Percentiles rank a stretch among this genome's conserved stretches.
These are phyloP conservation scores for Sweltsa coloradensis DNA, from an alignment of 1,140 invertebrate species.

Conservation along the genomic window DNA sequence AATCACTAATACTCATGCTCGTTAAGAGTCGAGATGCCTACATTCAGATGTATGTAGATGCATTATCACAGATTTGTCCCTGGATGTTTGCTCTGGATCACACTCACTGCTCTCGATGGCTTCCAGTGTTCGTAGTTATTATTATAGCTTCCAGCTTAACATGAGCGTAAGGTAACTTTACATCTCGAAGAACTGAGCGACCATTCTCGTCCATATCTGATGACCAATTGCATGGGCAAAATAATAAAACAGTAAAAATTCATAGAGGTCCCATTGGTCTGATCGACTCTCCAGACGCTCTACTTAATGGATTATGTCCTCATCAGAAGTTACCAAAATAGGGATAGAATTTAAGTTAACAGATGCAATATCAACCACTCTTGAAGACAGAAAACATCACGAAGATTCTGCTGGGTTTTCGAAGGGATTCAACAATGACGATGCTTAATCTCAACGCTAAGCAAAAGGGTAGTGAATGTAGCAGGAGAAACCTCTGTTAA, in stretches of 20 bases:
- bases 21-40: constrained; percentile 13
- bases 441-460: too few relatives aligned
- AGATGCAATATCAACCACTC: too few relatives aligned
- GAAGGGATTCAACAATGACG: too few relatives aligned
- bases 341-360: too few relatives aligned
- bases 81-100: constrained; percentile 20
- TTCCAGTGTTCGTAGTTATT: constrained; percentile 20
- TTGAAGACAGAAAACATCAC: too few relatives aligned
- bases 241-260: constrained; percentile 20
- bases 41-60: constrained; percentile 17
- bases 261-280: too few relatives aligned
- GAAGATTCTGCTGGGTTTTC: too few relatives aligned
- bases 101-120: constrained; percentile 19
- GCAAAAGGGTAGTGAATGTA: too few relatives aligned
- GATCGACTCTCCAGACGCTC: too few relatives aligned
- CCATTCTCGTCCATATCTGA: constrained; percentile 18
- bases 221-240: constrained; percentile 22
- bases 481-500: too few relatives aligned
- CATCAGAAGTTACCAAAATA: too few relatives aligned
- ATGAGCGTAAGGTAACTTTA: constrained; percentile 15
- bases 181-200: constrained; percentile 13
- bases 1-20: constrained; percentile 10
- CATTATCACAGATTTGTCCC: constrained; percentile 14
- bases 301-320: too few relatives aligned
- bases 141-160: constrained; percentile 9